Conservation (phyloP, 2,113 vertebrate genomes). For the Nothobranchius furzeri region DNA sequence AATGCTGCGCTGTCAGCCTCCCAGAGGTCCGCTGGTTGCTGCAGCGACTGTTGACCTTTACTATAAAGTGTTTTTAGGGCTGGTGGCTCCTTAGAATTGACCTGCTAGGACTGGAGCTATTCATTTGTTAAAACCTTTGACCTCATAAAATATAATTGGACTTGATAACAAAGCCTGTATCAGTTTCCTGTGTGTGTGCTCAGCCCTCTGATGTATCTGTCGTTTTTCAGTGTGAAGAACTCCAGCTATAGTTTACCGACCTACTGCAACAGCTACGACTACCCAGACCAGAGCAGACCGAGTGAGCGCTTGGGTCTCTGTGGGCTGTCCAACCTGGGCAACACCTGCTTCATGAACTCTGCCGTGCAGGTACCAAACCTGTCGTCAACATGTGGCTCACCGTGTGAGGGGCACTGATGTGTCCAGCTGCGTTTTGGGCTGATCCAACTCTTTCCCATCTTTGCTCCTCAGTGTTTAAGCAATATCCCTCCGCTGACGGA, state of each 20-base stretch:
- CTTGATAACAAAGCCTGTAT: neutral
- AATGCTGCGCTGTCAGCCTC: slow-evolving; percentile 36
- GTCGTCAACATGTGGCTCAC: slow-evolving; percentile 17
- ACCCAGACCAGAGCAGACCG: slow-evolving; percentile 91
- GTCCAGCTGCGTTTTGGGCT: no score
- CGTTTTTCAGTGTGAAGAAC: slow-evolving; percentile 92
- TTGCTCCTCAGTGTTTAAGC: slow-evolving; percentile 89
- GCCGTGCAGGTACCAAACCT: slow-evolving; percentile 90
- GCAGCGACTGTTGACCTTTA: slow-evolving; percentile 16
- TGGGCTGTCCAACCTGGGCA: slow-evolving; percentile 97
- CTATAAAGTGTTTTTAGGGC: neutral
- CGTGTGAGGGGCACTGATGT: neutral
- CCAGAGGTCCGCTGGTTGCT: slow-evolving; percentile 60
- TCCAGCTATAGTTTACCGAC: slow-evolving; percentile 95
- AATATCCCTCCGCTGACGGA: slow-evolving; percentile 96
- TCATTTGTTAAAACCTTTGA: no score
- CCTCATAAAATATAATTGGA: no score
- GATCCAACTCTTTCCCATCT: neutral
- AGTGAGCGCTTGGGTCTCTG: slow-evolving; percentile 93
- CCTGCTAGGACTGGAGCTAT: no score
- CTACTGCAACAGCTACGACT: slow-evolving; percentile 96
- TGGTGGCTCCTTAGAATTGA: neutral
- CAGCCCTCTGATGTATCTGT: slow-evolving; percentile 22
- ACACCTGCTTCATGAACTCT: slow-evolving; percentile 99
- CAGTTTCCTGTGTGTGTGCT: neutral